phyloP scores from a whole-genome alignment of 2,888 invertebrate species.

The Spilosoma lubricipeda region DNA sequence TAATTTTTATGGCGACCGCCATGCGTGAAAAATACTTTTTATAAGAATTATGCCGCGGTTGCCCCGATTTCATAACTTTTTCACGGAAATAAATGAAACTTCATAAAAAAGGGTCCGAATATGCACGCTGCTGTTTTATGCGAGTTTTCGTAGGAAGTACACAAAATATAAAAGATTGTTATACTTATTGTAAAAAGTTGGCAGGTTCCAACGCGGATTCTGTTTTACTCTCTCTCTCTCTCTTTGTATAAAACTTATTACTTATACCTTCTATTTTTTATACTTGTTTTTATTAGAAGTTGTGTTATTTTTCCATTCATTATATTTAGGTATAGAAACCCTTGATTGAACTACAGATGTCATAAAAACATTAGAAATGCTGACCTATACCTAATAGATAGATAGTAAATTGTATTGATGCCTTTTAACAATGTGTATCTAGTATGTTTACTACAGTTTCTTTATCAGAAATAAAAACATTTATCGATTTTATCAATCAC shows the following conservation, averaged over 20 bases:
- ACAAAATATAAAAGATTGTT: conserved; percentile 50
- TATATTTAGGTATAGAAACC: background rate
- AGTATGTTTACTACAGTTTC: background rate
- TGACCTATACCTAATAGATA: background rate
- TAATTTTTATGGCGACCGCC: conserved; percentile 47
- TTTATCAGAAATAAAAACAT: background rate
- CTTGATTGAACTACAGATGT: background rate
- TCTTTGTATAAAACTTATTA: background rate
- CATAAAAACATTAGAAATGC: background rate
- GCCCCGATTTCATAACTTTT: conserved; percentile 50
- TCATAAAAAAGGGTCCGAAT: conserved; percentile 50
- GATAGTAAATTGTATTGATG: background rate
- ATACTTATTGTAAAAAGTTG: conserved; percentile 42
- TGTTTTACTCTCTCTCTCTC: conserved; percentile 12
- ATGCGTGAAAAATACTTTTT: conserved; percentile 46
- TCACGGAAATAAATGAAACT: conserved; percentile 44
- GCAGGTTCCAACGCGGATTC: conserved; percentile 21
- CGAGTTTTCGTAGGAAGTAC: conserved; percentile 48
- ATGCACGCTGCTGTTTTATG: conserved; percentile 44
- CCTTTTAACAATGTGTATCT: background rate
- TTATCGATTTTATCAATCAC: too few species aligned
- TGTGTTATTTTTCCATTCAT: background rate
- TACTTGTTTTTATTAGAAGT: background rate
- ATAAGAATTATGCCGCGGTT: conserved; percentile 43
- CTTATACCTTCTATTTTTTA: background rate